Evolutionary conservation across 2,888 invertebrate genomes (phyloP), one percentile per base, ranked within the genome.

Genomic region (Agriopis marginaria): DNA sequence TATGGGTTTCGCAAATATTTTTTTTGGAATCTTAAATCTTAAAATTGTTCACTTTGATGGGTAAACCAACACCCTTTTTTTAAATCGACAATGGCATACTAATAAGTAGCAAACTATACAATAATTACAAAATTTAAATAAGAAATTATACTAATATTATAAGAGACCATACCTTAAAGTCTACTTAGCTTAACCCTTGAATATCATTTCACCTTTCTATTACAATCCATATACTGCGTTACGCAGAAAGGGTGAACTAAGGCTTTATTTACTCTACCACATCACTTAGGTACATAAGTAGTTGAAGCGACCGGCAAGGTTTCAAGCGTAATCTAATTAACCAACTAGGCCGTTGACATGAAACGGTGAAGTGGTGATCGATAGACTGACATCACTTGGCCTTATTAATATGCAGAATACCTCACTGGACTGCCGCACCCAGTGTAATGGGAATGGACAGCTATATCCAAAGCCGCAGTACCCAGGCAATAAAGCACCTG

Each of bases 331-430:
- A 70, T 70, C 63, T 70, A 70, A 70, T 70, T 70, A 70, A 54
- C 39, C 23, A 49, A 63, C 62, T 62, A 69, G 69, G 40, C 56
- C 59, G 63, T 54, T 63, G 66, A 66, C 70, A 66, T 50, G 59
- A 54, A 62, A 49, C 32, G 65, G 68, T 50, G 59, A 54, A 62
- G 53, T 14, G 65, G 68, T 66, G 70, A 70, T 73, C 76, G 76
- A 80, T 78, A 77, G 72, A 53, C 74, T 79, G 75, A 70, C 70
- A 72, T 70, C 70, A 75, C 72, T 71, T 64, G 66, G 63, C 63
- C 74, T 77, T 78, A 82, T 83, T 80, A 82, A 79, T 79, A 78
- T 72, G 72, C 76, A 72, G 72, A 71, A 73, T 72, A 63, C 72
- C 75, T 50, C 70, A 71, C 66, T 60, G 59, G 53, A 44, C 58